phyloP scores from a whole-genome alignment of 2,113 vertebrate species.

The Lampris megalopsis region DNA sequence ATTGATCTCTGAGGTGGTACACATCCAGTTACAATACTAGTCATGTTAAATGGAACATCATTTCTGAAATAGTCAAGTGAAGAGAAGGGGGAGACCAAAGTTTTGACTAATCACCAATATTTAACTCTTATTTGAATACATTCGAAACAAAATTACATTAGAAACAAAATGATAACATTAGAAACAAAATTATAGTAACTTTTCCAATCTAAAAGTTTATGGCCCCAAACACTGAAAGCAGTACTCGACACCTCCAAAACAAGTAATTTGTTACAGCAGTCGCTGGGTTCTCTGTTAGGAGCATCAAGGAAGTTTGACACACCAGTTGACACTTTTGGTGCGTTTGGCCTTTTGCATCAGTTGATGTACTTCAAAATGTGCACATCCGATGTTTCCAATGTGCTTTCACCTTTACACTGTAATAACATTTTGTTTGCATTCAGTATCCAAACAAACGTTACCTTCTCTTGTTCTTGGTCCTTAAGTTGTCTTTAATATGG shows the following conservation, averaged over 20 bases:
- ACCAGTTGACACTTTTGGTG: too few relatives aligned
- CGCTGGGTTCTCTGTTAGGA: too few relatives aligned
- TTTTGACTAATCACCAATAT: constrained; percentile 18
- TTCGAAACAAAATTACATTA: too few relatives aligned
- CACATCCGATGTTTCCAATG: constrained; percentile 14
- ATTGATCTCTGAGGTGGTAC: constrained; percentile 62
- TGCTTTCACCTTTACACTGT: too few relatives aligned
- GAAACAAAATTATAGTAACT: too few relatives aligned
- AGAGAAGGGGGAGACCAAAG: constrained; percentile 29
- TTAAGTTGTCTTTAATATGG: constrained; percentile 22
- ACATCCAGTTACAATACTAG: constrained; percentile 77
- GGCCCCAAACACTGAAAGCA: too few relatives aligned
- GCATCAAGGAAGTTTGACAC: too few relatives aligned
- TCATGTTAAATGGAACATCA: constrained; percentile 66
- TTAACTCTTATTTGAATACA: constrained; percentile 2
- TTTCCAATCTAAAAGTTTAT: too few relatives aligned
- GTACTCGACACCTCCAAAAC: too few relatives aligned
- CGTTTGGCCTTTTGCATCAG: too few relatives aligned
- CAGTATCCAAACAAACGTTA: constrained; percentile 31
- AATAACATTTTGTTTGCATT: constrained; percentile 18
- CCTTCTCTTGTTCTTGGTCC: constrained; percentile 74
- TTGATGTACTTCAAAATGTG: constrained; percentile 1
- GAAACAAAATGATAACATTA: too few relatives aligned
- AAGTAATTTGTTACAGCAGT: too few relatives aligned
- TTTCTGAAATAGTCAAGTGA: constrained; percentile 63